phyloP scores from a whole-genome alignment of 2,113 vertebrate species.

The Calyptommatus sinebrachiatus region DNA sequence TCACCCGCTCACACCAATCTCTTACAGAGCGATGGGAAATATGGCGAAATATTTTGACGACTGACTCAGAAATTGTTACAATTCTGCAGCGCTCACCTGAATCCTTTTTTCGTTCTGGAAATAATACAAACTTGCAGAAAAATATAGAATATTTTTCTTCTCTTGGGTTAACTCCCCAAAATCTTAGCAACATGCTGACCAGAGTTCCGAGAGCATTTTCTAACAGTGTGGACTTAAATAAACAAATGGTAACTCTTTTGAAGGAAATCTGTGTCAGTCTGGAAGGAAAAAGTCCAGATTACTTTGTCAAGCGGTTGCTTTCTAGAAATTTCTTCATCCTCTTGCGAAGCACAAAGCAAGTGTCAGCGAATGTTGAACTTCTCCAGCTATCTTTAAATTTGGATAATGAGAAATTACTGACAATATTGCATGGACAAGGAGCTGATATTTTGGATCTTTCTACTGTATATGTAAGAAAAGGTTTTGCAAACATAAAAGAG shows the following conservation, averaged over 20 bases:
- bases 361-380: slow-evolving; percentile 69
- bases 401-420: slow-evolving; percentile 66
- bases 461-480: slow-evolving; percentile 70
- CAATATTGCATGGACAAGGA: slow-evolving; percentile 66
- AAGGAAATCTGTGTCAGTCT: slow-evolving; percentile 62
- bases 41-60: slow-evolving; percentile 75
- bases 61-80: slow-evolving; percentile 72
- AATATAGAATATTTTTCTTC: slow-evolving; percentile 76
- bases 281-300: slow-evolving; percentile 59
- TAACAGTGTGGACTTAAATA: slow-evolving; percentile 76
- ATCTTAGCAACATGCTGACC: slow-evolving; percentile 73
- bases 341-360: slow-evolving; percentile 75
- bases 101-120: slow-evolving; percentile 78
- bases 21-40: slow-evolving; percentile 76
- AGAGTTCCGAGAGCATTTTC: slow-evolving; percentile 77
- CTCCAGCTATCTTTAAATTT: slow-evolving; percentile 67
- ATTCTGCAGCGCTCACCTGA: slow-evolving; percentile 77
- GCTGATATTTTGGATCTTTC: slow-evolving; percentile 74
- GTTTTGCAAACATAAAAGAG: slow-evolving; percentile 61
- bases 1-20: slow-evolving; percentile 70
- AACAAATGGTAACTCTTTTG: slow-evolving; percentile 71
- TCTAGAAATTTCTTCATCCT: slow-evolving; percentile 79
- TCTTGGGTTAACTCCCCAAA: slow-evolving; percentile 67
- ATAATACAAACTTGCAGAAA: slow-evolving; percentile 75
- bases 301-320: slow-evolving; percentile 72